A percentile compares a stretch with the other conserved stretches of the same genome.
phyloP scores from a whole-genome alignment of 2,888 invertebrate genomes.

The Druceiella hillmani region DNA sequence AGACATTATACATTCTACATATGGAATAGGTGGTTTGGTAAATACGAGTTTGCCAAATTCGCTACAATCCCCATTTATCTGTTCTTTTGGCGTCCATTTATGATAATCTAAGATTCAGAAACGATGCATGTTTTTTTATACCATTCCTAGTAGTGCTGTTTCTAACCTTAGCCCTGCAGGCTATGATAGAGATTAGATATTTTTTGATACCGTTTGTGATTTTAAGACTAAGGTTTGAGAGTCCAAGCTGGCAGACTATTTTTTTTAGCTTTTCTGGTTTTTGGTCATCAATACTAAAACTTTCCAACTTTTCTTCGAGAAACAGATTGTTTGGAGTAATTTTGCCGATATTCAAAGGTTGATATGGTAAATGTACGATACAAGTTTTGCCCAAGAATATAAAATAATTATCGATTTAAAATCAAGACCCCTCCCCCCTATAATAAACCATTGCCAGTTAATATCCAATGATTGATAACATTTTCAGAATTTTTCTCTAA shows the following conservation, averaged over 20 bases:
- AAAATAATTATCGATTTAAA: too few species aligned
- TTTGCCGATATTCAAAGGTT: constrained; percentile 72
- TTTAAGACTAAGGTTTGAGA: constrained; percentile 60
- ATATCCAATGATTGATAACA: too few species aligned
- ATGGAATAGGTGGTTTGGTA: constrained; percentile 81
- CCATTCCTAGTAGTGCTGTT: constrained; percentile 57
- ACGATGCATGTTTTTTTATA: constrained; percentile 50
- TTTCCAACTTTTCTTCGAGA: constrained; percentile 71
- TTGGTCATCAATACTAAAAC: constrained; percentile 61
- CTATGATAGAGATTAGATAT: constrained; percentile 90
- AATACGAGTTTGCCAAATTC: constrained; percentile 61
- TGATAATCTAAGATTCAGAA: constrained; percentile 44
- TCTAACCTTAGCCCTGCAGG: constrained; percentile 70
- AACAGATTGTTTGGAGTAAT: constrained; percentile 73
- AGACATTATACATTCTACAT: constrained; percentile 94
- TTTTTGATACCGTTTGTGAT: constrained; percentile 88
- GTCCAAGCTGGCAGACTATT: constrained; percentile 44
- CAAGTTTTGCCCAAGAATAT: too few species aligned
- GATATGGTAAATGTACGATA: constrained; percentile 92
- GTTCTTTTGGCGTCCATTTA: constrained; percentile 54
- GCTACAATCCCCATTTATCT: constrained; percentile 68
- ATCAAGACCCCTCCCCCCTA: too few species aligned
- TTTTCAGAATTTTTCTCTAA: too few species aligned
- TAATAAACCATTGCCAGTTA: too few species aligned
- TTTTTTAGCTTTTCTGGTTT: constrained; percentile 61